A percentile compares a stretch with the other conserved stretches of the same genome.
phyloP scores from a whole-genome alignment of 1,140 invertebrate species.

The Pseudomyrmex sp. region DNA sequence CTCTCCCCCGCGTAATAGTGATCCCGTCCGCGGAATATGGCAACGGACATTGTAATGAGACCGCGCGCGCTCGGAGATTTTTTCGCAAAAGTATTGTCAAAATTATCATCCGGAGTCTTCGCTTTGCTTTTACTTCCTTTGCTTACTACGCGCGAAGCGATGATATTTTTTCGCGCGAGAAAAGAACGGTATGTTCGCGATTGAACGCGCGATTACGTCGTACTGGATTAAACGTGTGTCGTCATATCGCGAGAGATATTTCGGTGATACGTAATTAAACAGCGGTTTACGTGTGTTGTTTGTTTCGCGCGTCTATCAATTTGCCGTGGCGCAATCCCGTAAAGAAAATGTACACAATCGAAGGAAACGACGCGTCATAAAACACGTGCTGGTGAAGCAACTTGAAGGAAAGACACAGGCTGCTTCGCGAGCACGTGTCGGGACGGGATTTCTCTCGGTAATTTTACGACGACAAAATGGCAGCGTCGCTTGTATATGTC shows the following conservation, averaged over 20 bases:
- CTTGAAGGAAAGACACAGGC: background rate
- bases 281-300: background rate
- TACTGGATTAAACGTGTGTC: background rate
- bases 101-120: conserved; percentile 35
- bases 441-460: conserved; percentile 18
- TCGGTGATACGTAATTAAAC: background rate
- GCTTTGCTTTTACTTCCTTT: conserved; percentile 7
- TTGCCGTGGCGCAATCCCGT: background rate
- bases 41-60: conserved; percentile 67
- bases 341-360: background rate
- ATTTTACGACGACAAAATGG: conserved; percentile 48
- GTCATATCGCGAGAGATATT: background rate
- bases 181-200: conserved; percentile 20
- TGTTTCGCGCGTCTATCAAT: background rate
- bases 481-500: background rate
- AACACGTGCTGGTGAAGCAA: background rate
- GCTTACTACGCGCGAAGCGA: conserved; percentile 2
- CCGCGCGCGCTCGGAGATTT: conserved; percentile 55
- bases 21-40: conserved; percentile 53
- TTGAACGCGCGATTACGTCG: conserved; percentile 3
- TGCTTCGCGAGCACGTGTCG: background rate
- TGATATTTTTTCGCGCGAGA: background rate
- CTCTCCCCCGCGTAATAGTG: conserved; percentile 47
- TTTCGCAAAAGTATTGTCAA: conserved; percentile 51
- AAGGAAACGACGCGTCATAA: background rate